These are phyloP conservation scores for Hyposoter dolosus DNA, from an alignment of 2,888 invertebrate species.

Conservation along the genomic window DNA sequence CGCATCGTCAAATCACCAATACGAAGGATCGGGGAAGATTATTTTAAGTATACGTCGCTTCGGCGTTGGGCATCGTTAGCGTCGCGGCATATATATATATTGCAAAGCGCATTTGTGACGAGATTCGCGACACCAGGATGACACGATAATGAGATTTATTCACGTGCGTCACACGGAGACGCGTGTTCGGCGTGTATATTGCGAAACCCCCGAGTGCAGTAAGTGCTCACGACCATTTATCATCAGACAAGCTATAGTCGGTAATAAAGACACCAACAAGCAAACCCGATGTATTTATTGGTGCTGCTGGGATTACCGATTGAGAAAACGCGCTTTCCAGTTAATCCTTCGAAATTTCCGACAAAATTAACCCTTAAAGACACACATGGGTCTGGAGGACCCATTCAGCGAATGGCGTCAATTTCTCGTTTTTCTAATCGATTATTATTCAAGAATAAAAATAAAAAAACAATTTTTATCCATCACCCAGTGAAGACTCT, in stretches of 20 bases:
- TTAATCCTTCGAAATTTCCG: too few species aligned
- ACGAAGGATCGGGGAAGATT: conserved; percentile 23
- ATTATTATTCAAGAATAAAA: too few species aligned
- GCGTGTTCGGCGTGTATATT: neutral
- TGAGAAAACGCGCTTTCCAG: neutral
- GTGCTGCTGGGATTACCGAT: neutral
- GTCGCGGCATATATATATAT: neutral
- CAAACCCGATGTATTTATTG: neutral
- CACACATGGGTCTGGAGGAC: too few species aligned
- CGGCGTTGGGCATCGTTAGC: neutral
- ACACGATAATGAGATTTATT: conserved; percentile 61
- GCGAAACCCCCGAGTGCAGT: conserved; percentile 6
- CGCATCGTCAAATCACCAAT: conserved; percentile 25
- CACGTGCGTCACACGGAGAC: conserved; percentile 54
- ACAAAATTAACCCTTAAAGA: too few species aligned
- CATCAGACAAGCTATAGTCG: conserved; percentile 34
- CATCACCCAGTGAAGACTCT: too few species aligned
- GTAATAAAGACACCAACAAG: conserved; percentile 38
- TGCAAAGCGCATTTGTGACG: conserved; percentile 15
- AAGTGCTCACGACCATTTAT: conserved; percentile 49
- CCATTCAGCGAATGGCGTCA: too few species aligned
- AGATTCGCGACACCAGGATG: conserved; percentile 34
- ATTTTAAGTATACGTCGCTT: too few species aligned
- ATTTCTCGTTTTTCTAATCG: too few species aligned
- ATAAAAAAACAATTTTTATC: too few species aligned